These are phyloP conservation scores for Parthenolecanium corni DNA, from an alignment of 2,888 invertebrate species.

Conservation along the genomic window DNA sequence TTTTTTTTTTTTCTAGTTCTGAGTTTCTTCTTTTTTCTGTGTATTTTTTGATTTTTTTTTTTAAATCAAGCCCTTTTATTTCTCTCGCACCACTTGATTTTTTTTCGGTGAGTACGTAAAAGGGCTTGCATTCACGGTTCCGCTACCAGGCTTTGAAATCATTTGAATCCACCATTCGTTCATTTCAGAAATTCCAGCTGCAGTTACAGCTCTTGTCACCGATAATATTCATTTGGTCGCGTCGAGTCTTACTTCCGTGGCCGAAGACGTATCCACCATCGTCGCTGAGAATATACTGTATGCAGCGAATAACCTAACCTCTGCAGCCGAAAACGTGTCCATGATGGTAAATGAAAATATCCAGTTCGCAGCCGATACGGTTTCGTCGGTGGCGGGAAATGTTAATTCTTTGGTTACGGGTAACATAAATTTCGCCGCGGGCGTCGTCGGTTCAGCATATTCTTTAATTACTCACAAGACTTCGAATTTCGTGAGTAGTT, in stretches of 20 bases:
- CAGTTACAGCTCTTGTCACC: constrained; percentile 33
- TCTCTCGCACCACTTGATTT: no score
- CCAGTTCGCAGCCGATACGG: constrained; percentile 29
- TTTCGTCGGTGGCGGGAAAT: constrained; percentile 29
- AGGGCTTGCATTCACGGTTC: no score
- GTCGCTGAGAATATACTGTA: constrained; percentile 41
- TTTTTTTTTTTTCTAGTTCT: no score
- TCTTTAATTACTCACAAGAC: constrained; percentile 40
- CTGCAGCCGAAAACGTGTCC: constrained; percentile 42
- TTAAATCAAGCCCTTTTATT: no score
- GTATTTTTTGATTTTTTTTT: no score
- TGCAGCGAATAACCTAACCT: constrained; percentile 38
- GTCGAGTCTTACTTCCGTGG: constrained; percentile 37
- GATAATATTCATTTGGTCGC: constrained; percentile 40
- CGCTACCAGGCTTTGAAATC: no score
- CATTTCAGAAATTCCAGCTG: background rate
- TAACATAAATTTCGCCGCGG: constrained; percentile 39
- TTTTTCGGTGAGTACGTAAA: no score
- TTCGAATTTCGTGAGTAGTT: constrained; percentile 25
- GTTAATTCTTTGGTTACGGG: constrained; percentile 37
- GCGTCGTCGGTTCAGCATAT: constrained; percentile 41
- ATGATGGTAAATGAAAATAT: constrained; percentile 38
- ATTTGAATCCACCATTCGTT: no score
- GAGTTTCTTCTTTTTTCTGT: no score
- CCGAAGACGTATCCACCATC: constrained; percentile 44